These are phyloP conservation scores for Peromyscus polionotus DNA, from an alignment of 2,113 vertebrate genomes.

Conservation along the genomic window DNA sequence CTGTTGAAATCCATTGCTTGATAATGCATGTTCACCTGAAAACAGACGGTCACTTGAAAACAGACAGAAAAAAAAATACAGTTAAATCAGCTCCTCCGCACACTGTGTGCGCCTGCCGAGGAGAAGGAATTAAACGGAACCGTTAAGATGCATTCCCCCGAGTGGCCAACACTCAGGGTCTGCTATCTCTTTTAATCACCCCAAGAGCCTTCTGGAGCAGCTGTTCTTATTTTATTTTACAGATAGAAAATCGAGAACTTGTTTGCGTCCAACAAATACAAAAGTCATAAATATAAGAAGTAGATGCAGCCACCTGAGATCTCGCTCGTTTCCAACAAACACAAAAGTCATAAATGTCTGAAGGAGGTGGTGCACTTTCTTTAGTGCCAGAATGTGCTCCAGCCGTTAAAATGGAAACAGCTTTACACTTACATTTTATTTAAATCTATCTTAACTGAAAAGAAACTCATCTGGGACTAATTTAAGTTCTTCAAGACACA, in stretches of 20 bases:
- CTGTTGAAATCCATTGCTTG: conserved; percentile 14
- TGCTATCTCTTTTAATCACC: conserved; percentile 49
- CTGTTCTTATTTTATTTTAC: conserved; percentile 73
- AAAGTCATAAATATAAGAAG: conserved; percentile 78
- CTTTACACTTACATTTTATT: conserved; percentile 88
- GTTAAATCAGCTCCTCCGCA: conserved; percentile 1
- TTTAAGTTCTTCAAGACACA: conserved; percentile 84
- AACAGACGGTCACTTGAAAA: conserved; percentile 32
- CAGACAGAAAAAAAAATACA: not conserved
- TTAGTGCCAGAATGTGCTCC: conserved; percentile 76
- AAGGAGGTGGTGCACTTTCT: conserved; percentile 84
- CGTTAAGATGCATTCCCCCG: not conserved
- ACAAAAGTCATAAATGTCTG: conserved; percentile 84
- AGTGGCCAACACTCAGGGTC: not conserved
- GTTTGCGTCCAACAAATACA: conserved; percentile 74
- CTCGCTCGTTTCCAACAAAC: conserved; percentile 70
- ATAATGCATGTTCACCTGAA: conserved; percentile 1
- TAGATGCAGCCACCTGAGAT: conserved; percentile 77
- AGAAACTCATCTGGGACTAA: conserved; percentile 85
- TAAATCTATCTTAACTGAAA: conserved; percentile 86
- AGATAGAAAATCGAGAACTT: conserved; percentile 63
- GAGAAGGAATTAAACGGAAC: conserved; percentile 31
- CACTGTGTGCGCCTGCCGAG: not conserved
- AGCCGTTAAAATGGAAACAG: conserved; percentile 80
- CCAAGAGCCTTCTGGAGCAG: conserved; percentile 49